Conservation (phyloP, 2,888 invertebrate genomes). For the Zygogramma bicolorata region DNA sequence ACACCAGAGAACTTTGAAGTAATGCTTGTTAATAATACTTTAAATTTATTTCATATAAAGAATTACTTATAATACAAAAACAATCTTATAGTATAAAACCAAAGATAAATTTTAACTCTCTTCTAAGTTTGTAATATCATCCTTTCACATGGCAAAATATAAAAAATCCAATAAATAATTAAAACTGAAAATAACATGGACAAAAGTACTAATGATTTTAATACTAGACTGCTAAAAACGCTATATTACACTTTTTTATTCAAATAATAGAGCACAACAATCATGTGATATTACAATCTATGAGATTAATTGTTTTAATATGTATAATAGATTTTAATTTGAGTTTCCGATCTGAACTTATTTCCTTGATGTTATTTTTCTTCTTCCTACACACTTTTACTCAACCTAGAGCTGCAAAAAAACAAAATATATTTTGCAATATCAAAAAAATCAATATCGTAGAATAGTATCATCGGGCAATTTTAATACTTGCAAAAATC, state of each 20-base stretch:
- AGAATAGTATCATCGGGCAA: background rate
- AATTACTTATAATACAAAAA: constrained; percentile 50
- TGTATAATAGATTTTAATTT: constrained; percentile 54
- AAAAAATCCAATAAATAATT: constrained; percentile 35
- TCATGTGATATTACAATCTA: constrained; percentile 64
- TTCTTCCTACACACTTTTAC: constrained; percentile 1
- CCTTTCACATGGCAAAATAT: constrained; percentile 43
- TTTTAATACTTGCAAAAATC: background rate
- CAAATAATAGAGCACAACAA: constrained; percentile 63
- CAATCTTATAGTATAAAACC: constrained; percentile 49
- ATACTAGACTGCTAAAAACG: background rate
- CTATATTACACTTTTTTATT: constrained; percentile 35
- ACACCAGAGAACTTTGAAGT: background rate
- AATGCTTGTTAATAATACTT: constrained; percentile 30
- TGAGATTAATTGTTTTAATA: constrained; percentile 60
- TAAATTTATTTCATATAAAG: constrained; percentile 51
- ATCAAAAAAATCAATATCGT: background rate
- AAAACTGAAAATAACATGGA: constrained; percentile 27
- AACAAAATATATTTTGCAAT: constrained; percentile 45
- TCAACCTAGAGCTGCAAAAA: constrained; percentile 64
- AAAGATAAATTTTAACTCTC: constrained; percentile 41
- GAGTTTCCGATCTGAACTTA: constrained; percentile 54
- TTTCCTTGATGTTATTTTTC: constrained; percentile 41
- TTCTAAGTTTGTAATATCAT: constrained; percentile 41
- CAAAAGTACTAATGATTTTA: background rate